Percentiles rank a stretch among this genome's conserved stretches.
Evolutionary conservation across 2,888 invertebrate genomes (phyloP).

Genomic region (Tenodera sinensis): DNA sequence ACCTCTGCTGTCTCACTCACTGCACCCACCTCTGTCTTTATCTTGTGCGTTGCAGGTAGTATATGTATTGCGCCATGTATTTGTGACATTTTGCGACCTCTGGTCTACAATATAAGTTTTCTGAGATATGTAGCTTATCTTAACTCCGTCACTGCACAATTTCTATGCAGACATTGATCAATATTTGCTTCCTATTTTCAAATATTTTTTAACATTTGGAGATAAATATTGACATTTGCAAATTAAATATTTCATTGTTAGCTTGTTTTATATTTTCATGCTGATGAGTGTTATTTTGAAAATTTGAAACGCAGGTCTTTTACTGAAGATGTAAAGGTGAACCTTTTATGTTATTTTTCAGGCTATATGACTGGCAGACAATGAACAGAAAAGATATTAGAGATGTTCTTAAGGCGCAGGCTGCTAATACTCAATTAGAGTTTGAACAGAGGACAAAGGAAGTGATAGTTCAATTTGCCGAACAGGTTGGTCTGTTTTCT

Average conservation of each 20-base stretch:
- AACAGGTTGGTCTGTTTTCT: slow-evolving; percentile 58
- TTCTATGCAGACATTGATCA: too few species aligned
- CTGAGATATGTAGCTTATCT: too few species aligned
- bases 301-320: neutral
- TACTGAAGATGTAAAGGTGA: neutral
- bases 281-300: neutral
- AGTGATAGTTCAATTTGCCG: slow-evolving; percentile 89
- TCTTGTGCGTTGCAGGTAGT: too few species aligned
- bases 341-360: slow-evolving; percentile 36
- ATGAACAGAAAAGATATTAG: slow-evolving; percentile 84
- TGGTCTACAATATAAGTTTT: too few species aligned
- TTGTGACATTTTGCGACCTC: too few species aligned
- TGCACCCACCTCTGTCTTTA: too few species aligned
- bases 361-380: slow-evolving; percentile 94
- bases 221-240: too few species aligned
- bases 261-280: neutral
- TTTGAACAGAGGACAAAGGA: slow-evolving; percentile 88
- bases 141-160: too few species aligned
- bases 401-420: slow-evolving; percentile 86
- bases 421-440: slow-evolving; percentile 83
- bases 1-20: too few species aligned
- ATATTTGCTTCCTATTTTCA: too few species aligned
- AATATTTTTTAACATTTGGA: too few species aligned
- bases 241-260: neutral
- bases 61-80: too few species aligned